phyloP scores from a whole-genome alignment of 2,888 invertebrate species.

The Clepsis dumicolana region DNA sequence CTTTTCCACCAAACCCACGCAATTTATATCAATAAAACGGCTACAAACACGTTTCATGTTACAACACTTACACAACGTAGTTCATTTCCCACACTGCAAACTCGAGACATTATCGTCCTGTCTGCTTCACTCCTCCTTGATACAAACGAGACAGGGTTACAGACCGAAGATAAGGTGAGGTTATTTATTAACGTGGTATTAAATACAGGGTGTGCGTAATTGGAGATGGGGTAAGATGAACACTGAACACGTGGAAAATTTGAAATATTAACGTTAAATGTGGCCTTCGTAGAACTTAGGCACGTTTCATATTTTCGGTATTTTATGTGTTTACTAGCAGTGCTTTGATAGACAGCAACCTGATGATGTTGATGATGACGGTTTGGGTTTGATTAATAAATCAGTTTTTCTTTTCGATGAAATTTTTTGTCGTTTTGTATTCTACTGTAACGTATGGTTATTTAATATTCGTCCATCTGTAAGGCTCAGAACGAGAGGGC shows the following conservation, averaged over 20 bases:
- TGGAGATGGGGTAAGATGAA: conserved; percentile 9
- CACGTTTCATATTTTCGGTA: too few species aligned
- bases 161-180: not conserved
- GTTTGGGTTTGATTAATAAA: too few species aligned
- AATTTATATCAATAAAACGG: conserved; percentile 1
- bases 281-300: too few species aligned
- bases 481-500: too few species aligned
- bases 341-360: too few species aligned
- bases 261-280: not conserved
- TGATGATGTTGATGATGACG: too few species aligned
- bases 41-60: not conserved
- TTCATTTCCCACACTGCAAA: not conserved
- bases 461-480: too few species aligned
- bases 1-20: not conserved
- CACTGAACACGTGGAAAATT: not conserved
- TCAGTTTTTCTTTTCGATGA: too few species aligned
- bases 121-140: conserved; percentile 5
- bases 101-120: not conserved
- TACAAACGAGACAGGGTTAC: conserved; percentile 2
- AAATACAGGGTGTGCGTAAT: conserved; percentile 8
- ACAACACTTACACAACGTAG: too few species aligned
- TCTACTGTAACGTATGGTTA: too few species aligned
- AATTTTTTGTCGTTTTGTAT: too few species aligned
- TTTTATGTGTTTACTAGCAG: too few species aligned
- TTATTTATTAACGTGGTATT: not conserved